These are phyloP conservation scores for Bungarus multicinctus DNA, from an alignment of 2,113 vertebrate species.

Conservation along the genomic window DNA sequence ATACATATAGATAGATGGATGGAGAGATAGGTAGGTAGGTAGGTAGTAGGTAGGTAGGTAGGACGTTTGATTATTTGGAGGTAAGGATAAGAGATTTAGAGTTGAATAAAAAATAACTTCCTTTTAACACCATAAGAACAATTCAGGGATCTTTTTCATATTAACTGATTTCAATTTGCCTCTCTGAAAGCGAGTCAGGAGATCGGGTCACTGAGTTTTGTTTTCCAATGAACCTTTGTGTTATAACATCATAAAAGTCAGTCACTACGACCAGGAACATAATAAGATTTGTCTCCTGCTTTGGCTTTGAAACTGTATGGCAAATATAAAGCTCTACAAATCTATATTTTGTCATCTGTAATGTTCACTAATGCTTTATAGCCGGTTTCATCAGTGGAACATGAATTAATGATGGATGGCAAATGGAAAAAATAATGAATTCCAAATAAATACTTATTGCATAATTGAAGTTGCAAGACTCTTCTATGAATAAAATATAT, in stretches of 20 bases:
- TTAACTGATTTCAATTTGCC: conserved; percentile 1
- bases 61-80: background rate
- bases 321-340: conserved; percentile 56
- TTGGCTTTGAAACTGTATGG: conserved; percentile 38
- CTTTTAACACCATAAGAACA: conserved; percentile 10
- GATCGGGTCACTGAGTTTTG: conserved; percentile 12
- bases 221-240: conserved; percentile 16
- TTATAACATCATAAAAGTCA: conserved; percentile 15
- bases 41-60: no score
- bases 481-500: conserved; percentile 79
- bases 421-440: conserved; percentile 70
- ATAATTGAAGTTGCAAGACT: conserved; percentile 76
- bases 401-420: conserved; percentile 80
- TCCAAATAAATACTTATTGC: conserved; percentile 76
- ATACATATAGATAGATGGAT: no score
- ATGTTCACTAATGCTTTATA: conserved; percentile 68
- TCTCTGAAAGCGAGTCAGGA: background rate
- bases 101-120: background rate
- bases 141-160: background rate
- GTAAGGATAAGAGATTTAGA: background rate
- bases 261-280: background rate
- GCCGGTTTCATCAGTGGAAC: conserved; percentile 70
- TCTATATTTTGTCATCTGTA: conserved; percentile 64
- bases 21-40: accelerated
- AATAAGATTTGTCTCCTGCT: conserved; percentile 3